Base-by-base conservation (phyloP, 2,888 invertebrate species). In the Andricus quercusramuli region DNA sequence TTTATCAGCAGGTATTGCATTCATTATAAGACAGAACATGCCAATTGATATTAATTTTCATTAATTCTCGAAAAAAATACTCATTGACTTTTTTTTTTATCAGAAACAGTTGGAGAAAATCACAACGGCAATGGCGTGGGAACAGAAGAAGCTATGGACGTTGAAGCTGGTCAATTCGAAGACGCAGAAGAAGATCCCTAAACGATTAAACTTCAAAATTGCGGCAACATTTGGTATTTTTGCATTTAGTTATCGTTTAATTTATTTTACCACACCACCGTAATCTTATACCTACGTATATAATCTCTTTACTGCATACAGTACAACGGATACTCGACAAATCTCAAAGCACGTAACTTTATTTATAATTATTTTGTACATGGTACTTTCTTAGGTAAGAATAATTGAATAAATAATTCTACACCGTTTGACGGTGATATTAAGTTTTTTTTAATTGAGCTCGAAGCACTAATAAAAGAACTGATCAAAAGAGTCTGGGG, bases 81-180 rank as follows among this genome's bases (percentile, higher is more conserved):
- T n/a, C 9, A 56, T 22, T 56, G 37, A 25, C 29, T 90, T 64
- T 87, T 90, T 64, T 87, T 89, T 80, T 85, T 91, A 85, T 79
- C 90, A 89, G 90, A 93, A 84, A 91, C 93, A 89, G 88, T 93
- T 85, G 92, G 92, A 85, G 90, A 90, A 65, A 93, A 90, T 88
- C 90, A 92, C 32, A 92, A 91, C 59, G 90, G 91, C 66, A 92
- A 91, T 62, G 90, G 91, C 65, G 85, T 90, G 62, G 91, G 92
- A 86, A 89, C 91, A 29, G 93, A 93, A 47, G 94, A 94, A 86
- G 93, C 90, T 80, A 93, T 93, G 91, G 93, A 94, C 78, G 86
- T 93, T 66, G 93, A 93, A 83, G 93, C 93, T 66, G 94, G 94
- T 77, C 94, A 94, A 85, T 95, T 95, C 88, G 94, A 95, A 91